phyloP scores from a whole-genome alignment of 2,797 vertebrate genomes.

The Onychomys torridus region DNA sequence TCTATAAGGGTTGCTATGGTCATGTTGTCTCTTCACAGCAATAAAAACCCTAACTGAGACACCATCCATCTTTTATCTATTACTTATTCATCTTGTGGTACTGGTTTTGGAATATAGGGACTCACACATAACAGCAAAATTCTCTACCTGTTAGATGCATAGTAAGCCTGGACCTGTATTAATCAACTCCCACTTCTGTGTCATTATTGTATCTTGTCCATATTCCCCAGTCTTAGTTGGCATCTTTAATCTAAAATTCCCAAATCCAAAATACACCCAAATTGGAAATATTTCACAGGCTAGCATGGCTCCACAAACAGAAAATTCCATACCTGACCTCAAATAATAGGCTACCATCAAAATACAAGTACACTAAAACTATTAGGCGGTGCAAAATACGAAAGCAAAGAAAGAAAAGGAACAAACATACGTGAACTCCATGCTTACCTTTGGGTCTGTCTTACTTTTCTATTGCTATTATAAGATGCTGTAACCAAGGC shows the following conservation, averaged over 20 bases:
- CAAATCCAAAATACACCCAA: neutral
- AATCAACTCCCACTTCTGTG: neutral
- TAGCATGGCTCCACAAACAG: neutral
- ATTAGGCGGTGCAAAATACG: neutral
- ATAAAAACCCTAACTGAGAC: neutral
- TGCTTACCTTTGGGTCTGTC: neutral
- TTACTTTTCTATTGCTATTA: neutral
- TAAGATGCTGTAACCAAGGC: neutral
- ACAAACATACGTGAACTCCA: neutral
- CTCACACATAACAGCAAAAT: neutral
- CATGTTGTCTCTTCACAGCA: neutral
- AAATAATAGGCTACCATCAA: neutral
- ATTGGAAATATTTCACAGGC: neutral
- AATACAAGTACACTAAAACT: neutral
- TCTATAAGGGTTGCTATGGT: neutral
- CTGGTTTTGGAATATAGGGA: neutral
- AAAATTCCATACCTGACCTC: neutral
- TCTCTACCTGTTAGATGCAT: neutral
- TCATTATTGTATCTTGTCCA: rapidly evolving
- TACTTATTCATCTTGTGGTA: neutral
- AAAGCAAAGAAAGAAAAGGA: neutral
- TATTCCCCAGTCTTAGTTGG: neutral
- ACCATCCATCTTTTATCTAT: neutral
- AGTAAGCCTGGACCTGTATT: neutral
- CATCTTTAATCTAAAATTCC: neutral